Evolutionary conservation across 2,113 vertebrate genomes (phyloP).

Genomic region (Mustela lutreola): DNA sequence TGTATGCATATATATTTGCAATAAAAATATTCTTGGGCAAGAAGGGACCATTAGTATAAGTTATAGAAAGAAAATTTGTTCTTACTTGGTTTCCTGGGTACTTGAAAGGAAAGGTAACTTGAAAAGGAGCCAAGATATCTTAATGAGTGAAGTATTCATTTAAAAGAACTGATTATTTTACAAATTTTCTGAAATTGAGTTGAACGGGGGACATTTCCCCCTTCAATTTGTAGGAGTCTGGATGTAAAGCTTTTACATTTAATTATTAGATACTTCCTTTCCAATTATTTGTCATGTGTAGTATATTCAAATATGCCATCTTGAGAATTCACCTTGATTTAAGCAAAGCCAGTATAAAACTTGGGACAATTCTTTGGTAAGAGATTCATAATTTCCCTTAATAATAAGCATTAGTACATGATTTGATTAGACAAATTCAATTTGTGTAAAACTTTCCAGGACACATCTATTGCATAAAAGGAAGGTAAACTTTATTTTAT

Average conservation of each 20-base stretch:
- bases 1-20: not conserved
- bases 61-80: not conserved
- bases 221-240: not conserved
- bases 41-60: not conserved
- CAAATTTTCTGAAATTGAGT: not conserved
- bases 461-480: not conserved
- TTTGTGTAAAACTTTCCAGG: slow-evolving; percentile 16
- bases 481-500: slow-evolving; percentile 33
- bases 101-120: not conserved
- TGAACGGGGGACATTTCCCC: not conserved
- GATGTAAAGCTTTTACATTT: slow-evolving; percentile 30
- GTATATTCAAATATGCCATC: not conserved
- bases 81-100: not conserved
- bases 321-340: slow-evolving; percentile 48
- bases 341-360: slow-evolving; percentile 9
- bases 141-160: not conserved
- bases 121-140: not conserved
- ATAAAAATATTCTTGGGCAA: not conserved
- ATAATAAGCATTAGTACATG: slow-evolving; percentile 22
- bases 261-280: slow-evolving; percentile 39
- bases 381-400: slow-evolving; percentile 48
- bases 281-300: slow-evolving; percentile 43
- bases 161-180: slow-evolving; percentile 37
- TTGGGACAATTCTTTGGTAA: not conserved
- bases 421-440: slow-evolving; percentile 58